Conservation (phyloP, 2,797 vertebrate species). For the Girardinus metallicus region DNA sequence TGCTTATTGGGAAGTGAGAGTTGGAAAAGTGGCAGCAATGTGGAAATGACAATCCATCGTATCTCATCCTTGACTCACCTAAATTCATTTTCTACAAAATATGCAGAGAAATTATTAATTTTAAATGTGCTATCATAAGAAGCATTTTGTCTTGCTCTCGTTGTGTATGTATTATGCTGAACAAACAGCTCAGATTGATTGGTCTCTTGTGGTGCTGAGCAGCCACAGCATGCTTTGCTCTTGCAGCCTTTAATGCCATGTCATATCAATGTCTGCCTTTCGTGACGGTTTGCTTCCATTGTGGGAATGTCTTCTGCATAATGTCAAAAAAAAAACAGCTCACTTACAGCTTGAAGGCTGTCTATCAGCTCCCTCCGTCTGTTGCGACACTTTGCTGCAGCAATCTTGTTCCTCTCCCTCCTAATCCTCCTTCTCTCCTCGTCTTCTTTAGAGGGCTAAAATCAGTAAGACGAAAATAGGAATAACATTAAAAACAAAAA, state of each 20-base stretch:
- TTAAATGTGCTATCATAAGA: neutral
- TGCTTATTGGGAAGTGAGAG: neutral
- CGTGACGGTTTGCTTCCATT: neutral
- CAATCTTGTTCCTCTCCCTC: slow-evolving; percentile 95
- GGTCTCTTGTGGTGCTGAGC: neutral
- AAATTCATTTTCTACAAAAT: neutral
- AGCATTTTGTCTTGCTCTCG: neutral
- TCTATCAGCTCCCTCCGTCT: slow-evolving; percentile 91
- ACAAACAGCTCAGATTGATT: neutral
- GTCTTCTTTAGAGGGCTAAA: slow-evolving; percentile 90
- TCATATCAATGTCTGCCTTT: neutral
- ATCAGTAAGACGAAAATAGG: slow-evolving; percentile 30
- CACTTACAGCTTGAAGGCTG: slow-evolving; percentile 90
- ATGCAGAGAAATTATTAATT: neutral
- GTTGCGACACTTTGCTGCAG: slow-evolving; percentile 95
- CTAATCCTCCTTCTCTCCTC: slow-evolving; percentile 91
- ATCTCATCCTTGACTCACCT: neutral
- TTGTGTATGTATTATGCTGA: neutral
- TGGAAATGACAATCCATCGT: neutral
- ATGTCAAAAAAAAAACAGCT: slow-evolving; percentile 15
- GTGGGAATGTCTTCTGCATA: neutral
- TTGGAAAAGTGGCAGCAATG: neutral
- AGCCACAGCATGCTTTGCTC: neutral
- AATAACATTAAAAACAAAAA: too few species aligned
- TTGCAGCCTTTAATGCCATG: neutral